A percentile compares a stretch with the other conserved stretches of the same genome.
Evolutionary conservation across 2,113 vertebrate genomes (phyloP).

Genomic region (Scopus umbretta): DNA sequence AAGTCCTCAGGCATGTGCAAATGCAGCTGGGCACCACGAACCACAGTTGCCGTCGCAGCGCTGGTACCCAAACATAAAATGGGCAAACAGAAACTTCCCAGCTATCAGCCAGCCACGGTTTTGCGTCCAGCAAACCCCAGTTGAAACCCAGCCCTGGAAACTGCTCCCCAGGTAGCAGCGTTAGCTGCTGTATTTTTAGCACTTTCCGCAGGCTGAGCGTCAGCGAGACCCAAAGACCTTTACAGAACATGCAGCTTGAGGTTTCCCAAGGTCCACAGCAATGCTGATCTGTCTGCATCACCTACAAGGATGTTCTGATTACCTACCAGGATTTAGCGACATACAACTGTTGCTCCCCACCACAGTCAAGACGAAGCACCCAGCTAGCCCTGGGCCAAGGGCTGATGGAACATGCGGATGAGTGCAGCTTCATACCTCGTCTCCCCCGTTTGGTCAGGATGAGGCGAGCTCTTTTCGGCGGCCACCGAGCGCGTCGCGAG

Average conservation of each 20-base stretch:
- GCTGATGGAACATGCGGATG: rapidly evolving
- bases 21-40: rapidly evolving
- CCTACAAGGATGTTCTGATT: not conserved
- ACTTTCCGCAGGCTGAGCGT: not conserved
- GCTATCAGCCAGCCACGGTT: not conserved
- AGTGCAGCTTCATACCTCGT: not conserved
- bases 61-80: too few species aligned
- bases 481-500: not conserved
- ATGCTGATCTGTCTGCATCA: rapidly evolving
- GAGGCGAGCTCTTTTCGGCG: not conserved
- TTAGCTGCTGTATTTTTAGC: not conserved
- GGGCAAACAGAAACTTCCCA: too few species aligned
- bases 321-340: not conserved
- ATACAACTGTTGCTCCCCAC: not conserved
- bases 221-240: not conserved
- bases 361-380: not conserved
- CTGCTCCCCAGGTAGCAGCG: not conserved
- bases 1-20: too few species aligned
- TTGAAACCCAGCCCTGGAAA: not conserved
- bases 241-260: rapidly evolving
- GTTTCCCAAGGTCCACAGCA: not conserved
- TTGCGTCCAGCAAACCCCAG: not conserved
- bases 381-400: not conserved
- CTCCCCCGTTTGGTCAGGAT: not conserved
- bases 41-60: too few species aligned